phyloP scores from a whole-genome alignment of 2,888 invertebrate species.

The Crocallis elinguaria region DNA sequence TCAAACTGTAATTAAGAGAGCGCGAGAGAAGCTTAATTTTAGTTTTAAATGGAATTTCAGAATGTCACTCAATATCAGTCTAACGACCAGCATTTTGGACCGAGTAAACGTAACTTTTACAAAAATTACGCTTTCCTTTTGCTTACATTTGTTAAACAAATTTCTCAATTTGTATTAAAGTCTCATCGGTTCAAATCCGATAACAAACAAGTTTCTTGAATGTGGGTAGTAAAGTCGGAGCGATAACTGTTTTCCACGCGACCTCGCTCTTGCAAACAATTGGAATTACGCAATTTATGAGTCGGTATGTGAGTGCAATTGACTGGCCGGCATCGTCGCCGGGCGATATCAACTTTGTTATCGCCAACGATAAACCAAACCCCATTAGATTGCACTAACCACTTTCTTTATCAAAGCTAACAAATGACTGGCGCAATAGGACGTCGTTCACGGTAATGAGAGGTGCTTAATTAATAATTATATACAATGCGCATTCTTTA shows the following conservation, averaged over 20 bases:
- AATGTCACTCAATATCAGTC: too few species aligned
- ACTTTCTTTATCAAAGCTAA: conserved; percentile 54
- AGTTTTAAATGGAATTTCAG: too few species aligned
- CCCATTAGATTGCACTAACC: conserved; percentile 45
- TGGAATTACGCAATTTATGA: conserved; percentile 41
- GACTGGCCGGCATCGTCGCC: conserved; percentile 10
- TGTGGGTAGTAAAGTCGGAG: conserved; percentile 16
- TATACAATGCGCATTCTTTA: too few species aligned
- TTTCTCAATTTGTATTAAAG: background rate
- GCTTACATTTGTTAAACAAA: too few species aligned
- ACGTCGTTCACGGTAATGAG: conserved; percentile 16
- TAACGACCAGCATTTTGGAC: too few species aligned
- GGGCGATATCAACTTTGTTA: conserved; percentile 35
- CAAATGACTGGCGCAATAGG: conserved; percentile 45
- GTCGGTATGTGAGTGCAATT: conserved; percentile 27
- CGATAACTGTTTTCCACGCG: conserved; percentile 27
- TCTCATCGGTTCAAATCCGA: background rate
- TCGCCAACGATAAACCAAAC: conserved; percentile 45
- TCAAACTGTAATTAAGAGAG: too few species aligned
- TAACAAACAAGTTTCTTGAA: conserved; percentile 14
- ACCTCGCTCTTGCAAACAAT: conserved; percentile 49
- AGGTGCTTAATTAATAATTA: background rate
- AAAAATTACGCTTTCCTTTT: too few species aligned
- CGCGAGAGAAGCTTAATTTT: too few species aligned
- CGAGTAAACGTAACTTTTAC: background rate